phyloP scores from a whole-genome alignment of 2,113 vertebrate species.

The Asarcornis scutulata region DNA sequence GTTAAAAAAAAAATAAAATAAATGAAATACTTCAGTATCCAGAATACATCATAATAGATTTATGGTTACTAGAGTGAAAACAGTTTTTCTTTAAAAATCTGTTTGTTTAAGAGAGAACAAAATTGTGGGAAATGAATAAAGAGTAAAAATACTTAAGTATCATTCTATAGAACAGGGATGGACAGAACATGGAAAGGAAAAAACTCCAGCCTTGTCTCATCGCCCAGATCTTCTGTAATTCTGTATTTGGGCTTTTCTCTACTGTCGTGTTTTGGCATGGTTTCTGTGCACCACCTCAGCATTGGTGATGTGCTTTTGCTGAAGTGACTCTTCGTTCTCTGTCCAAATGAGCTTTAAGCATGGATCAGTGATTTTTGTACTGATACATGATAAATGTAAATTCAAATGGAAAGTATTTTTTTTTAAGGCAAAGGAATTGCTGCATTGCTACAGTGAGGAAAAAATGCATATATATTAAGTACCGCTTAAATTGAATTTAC shows the following conservation, averaged over 20 bases:
- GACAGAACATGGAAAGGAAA: neutral
- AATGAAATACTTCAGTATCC: neutral
- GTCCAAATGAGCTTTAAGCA: neutral
- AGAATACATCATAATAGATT: neutral
- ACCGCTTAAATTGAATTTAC: conserved; percentile 2
- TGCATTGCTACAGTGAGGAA: neutral
- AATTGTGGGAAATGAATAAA: neutral
- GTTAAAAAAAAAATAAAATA: neutral
- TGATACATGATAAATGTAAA: neutral
- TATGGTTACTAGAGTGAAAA: neutral
- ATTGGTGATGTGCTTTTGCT: neutral
- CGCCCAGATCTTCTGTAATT: neutral
- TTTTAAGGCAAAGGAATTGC: neutral
- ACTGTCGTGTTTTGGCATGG: neutral
- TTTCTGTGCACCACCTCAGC: neutral
- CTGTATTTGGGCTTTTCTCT: neutral
- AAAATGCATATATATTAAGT: neutral
- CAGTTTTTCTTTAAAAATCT: neutral
- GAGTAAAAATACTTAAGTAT: neutral
- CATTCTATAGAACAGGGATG: neutral
- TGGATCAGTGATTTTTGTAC: neutral
- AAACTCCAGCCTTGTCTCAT: neutral
- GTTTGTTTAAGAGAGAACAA: neutral
- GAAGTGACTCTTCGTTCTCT: neutral
- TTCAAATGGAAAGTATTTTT: neutral